Evolutionary conservation across 2,888 invertebrate genomes (phyloP).

Genomic region (Pherbina coryleti): DNA sequence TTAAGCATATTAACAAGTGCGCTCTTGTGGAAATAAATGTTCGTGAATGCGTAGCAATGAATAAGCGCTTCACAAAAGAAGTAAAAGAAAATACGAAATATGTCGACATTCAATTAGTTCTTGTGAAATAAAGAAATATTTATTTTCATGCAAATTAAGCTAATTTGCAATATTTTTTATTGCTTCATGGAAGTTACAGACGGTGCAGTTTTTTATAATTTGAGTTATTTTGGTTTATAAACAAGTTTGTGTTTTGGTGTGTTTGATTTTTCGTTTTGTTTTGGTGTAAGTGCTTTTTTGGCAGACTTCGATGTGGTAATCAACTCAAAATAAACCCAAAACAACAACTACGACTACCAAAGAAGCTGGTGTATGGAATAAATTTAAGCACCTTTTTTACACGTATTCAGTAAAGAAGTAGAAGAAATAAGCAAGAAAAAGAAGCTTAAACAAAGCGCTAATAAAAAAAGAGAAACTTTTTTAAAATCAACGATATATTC

Average conservation of each 20-base stretch:
- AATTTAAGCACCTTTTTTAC: not conserved
- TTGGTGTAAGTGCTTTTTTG: no score
- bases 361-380: no score
- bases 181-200: not conserved
- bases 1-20: not conserved
- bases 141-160: not conserved
- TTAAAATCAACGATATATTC: no score
- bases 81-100: not conserved
- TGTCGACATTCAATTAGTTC: not conserved
- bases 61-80: not conserved
- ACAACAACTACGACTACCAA: no score
- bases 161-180: not conserved
- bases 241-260: no score
- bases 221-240: no score
- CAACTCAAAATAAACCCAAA: not conserved
- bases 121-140: not conserved
- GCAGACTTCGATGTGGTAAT: not conserved
- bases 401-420: not conserved
- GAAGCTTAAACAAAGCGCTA: not conserved
- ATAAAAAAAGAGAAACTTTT: no score
- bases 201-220: no score
- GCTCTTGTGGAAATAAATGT: not conserved
- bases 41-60: not conserved
- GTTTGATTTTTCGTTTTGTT: no score
- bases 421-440: not conserved